Evolutionary conservation across 2,113 vertebrate genomes (phyloP), one percentile per base, ranked within the genome.

Genomic region (Solea solea): DNA sequence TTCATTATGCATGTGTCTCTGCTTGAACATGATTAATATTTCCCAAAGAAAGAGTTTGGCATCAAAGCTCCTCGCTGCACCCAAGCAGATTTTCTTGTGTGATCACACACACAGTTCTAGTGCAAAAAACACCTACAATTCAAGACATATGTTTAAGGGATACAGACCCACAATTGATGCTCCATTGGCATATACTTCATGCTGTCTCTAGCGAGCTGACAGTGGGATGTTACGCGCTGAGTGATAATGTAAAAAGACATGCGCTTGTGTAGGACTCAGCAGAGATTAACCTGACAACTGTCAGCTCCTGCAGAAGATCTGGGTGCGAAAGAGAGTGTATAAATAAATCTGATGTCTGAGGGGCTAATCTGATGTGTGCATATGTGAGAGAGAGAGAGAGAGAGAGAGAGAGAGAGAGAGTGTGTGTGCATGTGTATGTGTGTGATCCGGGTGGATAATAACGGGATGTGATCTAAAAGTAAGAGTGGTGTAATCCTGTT

Each of bases 211-310:
- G 62, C 45, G 81, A 74, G 78, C 77, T 77, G 82, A 85, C 81
- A 89, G 77, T 66, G 67, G 81, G 79, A 82, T 79, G 89, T 81
- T 87, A 70, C 83, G 85, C 78, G 69, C 59, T 34, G 6, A 73
- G 65, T 52, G 52, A 83, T 91, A 88, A 90, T 79, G 77, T 84
- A 82, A 83, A 87, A 85, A 86, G 88, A 91, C 89, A 88, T 64
- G 48, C 67, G 77, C 86, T 88, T 91, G 84, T 90, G 89, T 84
- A 82, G 78, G 74, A 90, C 85, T 89, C 86, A 86, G 82, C 80
- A 76, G 74, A 88, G 90, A 92, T 92, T 92, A 92, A 90, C 88
- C 87, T 91, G 90, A 92, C 51, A 69, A 88, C 86, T 91, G 89
- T 90, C 86, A 86, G 69, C 86, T 79, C 58, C 70, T 69, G 82